Evolutionary conservation across 2,888 invertebrate genomes (phyloP).

Genomic region (Orchesella flavescens): DNA sequence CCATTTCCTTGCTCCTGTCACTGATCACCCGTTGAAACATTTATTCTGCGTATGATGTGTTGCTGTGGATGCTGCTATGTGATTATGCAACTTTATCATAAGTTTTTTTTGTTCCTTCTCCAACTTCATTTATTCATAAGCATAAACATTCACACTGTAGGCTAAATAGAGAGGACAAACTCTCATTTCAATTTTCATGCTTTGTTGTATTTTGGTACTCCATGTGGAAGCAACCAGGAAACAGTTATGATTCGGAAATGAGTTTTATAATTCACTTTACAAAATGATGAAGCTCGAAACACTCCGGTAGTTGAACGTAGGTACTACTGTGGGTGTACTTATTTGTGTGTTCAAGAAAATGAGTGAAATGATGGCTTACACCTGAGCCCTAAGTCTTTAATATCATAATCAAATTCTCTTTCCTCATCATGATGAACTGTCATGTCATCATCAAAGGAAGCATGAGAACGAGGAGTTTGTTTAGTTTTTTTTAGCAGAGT

Average conservation of each 20-base stretch:
- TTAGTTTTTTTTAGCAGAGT: background rate
- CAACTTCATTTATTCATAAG: slow-evolving; percentile 34
- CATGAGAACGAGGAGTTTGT: background rate
- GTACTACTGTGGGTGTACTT: no score
- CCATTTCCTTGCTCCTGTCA: slow-evolving; percentile 13
- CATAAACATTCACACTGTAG: background rate
- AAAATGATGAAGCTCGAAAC: slow-evolving; percentile 39
- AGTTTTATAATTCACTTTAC: slow-evolving; percentile 63
- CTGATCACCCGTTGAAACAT: slow-evolving; percentile 16
- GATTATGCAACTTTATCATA: slow-evolving; percentile 21
- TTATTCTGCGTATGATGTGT: slow-evolving; percentile 6
- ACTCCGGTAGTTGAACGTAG: background rate
- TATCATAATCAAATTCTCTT: slow-evolving; percentile 62
- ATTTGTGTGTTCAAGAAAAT: slow-evolving; percentile 19
- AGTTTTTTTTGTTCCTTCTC: background rate
- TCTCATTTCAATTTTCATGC: no score
- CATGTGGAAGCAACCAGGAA: slow-evolving; percentile 37
- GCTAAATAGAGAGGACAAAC: background rate
- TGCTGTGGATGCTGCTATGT: slow-evolving; percentile 2
- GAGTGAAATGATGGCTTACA: slow-evolving; percentile 43
- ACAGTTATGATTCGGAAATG: slow-evolving; percentile 58
- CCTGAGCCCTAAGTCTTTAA: slow-evolving; percentile 60
- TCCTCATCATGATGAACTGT: slow-evolving; percentile 59
- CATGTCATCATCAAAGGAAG: slow-evolving; percentile 44
- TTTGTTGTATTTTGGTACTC: background rate